phyloP scores from a whole-genome alignment of 2,888 invertebrate species.

The Chrysotoxum bicinctum region DNA sequence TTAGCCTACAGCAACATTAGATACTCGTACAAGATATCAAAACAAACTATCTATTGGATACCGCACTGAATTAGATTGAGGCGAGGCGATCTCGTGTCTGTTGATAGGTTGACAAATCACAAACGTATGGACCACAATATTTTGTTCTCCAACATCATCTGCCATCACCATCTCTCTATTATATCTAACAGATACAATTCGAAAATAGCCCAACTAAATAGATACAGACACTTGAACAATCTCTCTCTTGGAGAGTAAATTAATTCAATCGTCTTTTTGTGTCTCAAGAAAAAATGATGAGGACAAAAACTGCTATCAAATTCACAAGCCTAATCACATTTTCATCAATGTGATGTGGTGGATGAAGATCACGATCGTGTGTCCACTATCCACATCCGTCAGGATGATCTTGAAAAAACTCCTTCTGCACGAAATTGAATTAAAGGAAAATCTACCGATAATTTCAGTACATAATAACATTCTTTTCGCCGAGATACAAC shows the following conservation, averaged over 20 bases:
- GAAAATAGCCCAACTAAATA: conserved; percentile 45
- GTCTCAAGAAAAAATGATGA: conserved; percentile 19
- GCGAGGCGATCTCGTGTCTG: conserved; percentile 66
- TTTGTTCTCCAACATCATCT: conserved; percentile 39
- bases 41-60: conserved; percentile 30
- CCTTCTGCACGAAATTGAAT: conserved; percentile 62
- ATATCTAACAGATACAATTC: conserved; percentile 32
- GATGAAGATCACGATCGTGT: conserved; percentile 62
- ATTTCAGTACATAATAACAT: conserved; percentile 51
- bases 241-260: conserved; percentile 38
- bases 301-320: conserved; percentile 41
- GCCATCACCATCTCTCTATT: conserved; percentile 44
- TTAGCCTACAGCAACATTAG: conserved; percentile 47
- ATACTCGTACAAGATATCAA: conserved; percentile 1
- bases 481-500: conserved; percentile 6
- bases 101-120: conserved; percentile 77
- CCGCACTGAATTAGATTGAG: conserved; percentile 35
- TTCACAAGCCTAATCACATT: conserved; percentile 53
- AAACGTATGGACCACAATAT: conserved; percentile 75
- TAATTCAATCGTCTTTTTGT: conserved; percentile 4
- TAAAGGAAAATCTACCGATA: conserved; percentile 54
- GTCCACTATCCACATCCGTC: not conserved
- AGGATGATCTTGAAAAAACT: conserved; percentile 26
- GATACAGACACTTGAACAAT: conserved; percentile 39
- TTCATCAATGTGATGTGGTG: conserved; percentile 52